These are phyloP conservation scores for Embiotoca jacksoni DNA, from an alignment of 2,113 vertebrate species.

Conservation along the genomic window DNA sequence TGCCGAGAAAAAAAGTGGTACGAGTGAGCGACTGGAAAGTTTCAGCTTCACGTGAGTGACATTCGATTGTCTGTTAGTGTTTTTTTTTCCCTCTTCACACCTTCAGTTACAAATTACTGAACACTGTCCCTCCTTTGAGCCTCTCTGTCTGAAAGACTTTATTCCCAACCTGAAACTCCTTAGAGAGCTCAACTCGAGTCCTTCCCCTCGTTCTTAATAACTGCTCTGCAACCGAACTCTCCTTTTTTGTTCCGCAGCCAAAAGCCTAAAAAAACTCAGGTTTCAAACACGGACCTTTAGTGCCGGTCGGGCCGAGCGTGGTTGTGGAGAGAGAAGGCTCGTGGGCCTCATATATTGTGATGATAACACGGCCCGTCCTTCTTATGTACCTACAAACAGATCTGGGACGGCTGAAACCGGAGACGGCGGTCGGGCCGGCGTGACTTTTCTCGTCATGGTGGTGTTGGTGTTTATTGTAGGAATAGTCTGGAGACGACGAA, in stretches of 20 bases:
- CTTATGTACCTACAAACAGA: constrained; percentile 22
- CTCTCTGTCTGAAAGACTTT: constrained; percentile 7
- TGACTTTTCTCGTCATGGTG: constrained; percentile 30
- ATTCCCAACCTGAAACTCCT: constrained; percentile 45
- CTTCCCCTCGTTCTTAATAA: neutral
- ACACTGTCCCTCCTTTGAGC: constrained; percentile 17
- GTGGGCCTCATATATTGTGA: neutral
- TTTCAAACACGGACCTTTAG: constrained; percentile 36
- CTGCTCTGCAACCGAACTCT: constrained; percentile 34
- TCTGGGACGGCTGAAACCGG: constrained; percentile 49
- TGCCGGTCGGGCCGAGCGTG: neutral
- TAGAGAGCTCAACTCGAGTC: constrained; percentile 22
- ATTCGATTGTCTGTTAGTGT: too few species aligned
- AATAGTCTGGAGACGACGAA: neutral
- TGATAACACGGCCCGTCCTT: neutral
- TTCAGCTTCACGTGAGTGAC: too few species aligned
- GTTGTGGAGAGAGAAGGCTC: neutral
- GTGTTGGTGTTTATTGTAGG: constrained; percentile 28
- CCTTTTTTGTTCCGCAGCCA: constrained; percentile 18
- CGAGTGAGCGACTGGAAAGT: too few species aligned
- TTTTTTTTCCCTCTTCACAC: too few species aligned
- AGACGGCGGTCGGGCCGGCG: constrained; percentile 24
- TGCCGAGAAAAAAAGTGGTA: too few species aligned
- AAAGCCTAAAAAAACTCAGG: constrained; percentile 19
- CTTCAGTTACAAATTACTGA: neutral